Conservation (phyloP, 2,888 invertebrate species). For the Julus scanicus region DNA sequence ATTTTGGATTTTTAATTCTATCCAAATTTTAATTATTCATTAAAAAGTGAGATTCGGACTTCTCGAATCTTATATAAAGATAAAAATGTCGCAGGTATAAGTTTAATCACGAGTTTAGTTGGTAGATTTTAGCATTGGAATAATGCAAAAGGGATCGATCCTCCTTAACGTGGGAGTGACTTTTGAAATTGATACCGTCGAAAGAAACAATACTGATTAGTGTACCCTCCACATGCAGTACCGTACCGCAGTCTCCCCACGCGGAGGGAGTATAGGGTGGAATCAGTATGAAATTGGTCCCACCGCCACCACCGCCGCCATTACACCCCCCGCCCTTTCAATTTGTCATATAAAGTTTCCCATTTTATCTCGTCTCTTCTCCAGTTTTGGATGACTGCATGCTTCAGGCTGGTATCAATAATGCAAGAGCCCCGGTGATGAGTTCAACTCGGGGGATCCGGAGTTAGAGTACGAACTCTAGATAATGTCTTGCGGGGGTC, state of each 20-base stretch:
- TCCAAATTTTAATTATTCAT: too few species aligned
- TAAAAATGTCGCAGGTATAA: too few species aligned
- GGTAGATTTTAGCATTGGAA: too few species aligned
- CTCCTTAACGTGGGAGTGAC: too few species aligned
- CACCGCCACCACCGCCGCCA: background rate
- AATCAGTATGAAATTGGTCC: background rate
- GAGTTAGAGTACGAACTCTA: slow-evolving; percentile 26
- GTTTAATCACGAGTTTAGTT: too few species aligned
- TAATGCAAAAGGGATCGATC: too few species aligned
- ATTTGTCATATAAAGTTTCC: slow-evolving; percentile 42
- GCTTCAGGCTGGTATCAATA: slow-evolving; percentile 47
- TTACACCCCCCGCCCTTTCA: slow-evolving; percentile 11
- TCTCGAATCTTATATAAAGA: too few species aligned
- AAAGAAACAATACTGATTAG: too few species aligned
- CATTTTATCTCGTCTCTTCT: slow-evolving; percentile 32
- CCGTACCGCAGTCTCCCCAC: background rate
- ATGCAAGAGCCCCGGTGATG: slow-evolving; percentile 46
- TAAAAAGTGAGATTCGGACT: too few species aligned
- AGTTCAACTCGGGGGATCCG: slow-evolving; percentile 38
- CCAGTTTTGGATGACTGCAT: slow-evolving; percentile 46
- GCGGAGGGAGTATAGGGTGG: background rate
- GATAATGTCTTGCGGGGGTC: slow-evolving; percentile 24
- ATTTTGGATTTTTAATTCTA: too few species aligned
- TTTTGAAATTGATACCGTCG: too few species aligned
- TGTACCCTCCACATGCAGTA: too few species aligned